phyloP scores from a whole-genome alignment of 2,888 invertebrate genomes.

The Trichopria drosophilae region DNA sequence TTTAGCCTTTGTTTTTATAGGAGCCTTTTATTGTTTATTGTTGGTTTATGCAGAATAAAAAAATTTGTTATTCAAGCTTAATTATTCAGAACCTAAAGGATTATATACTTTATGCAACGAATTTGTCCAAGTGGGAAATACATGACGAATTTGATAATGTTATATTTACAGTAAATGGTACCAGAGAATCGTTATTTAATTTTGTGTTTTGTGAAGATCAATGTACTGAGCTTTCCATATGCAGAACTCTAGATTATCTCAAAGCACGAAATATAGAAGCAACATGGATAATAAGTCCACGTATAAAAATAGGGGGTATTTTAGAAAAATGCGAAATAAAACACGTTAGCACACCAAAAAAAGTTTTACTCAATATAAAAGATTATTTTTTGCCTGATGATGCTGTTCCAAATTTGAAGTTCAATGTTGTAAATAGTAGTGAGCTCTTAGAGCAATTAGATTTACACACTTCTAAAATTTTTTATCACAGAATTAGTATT shows the following conservation, averaged over 20 bases:
- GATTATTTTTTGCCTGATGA: slow-evolving; percentile 15
- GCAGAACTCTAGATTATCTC: slow-evolving; percentile 15
- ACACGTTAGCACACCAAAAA: slow-evolving; percentile 17
- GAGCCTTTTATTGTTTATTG: slow-evolving; percentile 21
- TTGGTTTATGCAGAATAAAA: slow-evolving; percentile 16
- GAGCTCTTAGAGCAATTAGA: slow-evolving; percentile 17
- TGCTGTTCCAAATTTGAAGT: slow-evolving; percentile 15
- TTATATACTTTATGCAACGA: slow-evolving; percentile 19
- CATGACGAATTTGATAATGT: slow-evolving; percentile 17
- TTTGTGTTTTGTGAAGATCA: slow-evolving; percentile 21
- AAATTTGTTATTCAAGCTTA: slow-evolving; percentile 20
- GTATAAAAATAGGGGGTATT: slow-evolving; percentile 14
- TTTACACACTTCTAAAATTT: slow-evolving; percentile 19
- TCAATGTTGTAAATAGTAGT: slow-evolving; percentile 15
- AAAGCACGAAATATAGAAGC: slow-evolving; percentile 15
- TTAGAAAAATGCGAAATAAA: slow-evolving; percentile 16
- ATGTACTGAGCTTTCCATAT: slow-evolving; percentile 17
- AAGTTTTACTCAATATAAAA: slow-evolving; percentile 15
- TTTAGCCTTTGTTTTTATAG: slow-evolving; percentile 20
- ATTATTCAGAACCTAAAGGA: slow-evolving; percentile 18
- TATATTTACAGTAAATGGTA: slow-evolving; percentile 20
- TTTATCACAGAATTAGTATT: slow-evolving; percentile 12
- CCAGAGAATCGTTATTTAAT: slow-evolving; percentile 19
- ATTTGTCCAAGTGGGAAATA: slow-evolving; percentile 20
- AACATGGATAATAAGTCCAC: slow-evolving; percentile 15